Percentiles rank a stretch among this genome's conserved stretches.
Evolutionary conservation across 1,140 invertebrate species (phyloP).

Genomic region (Drosophila burlai): DNA sequence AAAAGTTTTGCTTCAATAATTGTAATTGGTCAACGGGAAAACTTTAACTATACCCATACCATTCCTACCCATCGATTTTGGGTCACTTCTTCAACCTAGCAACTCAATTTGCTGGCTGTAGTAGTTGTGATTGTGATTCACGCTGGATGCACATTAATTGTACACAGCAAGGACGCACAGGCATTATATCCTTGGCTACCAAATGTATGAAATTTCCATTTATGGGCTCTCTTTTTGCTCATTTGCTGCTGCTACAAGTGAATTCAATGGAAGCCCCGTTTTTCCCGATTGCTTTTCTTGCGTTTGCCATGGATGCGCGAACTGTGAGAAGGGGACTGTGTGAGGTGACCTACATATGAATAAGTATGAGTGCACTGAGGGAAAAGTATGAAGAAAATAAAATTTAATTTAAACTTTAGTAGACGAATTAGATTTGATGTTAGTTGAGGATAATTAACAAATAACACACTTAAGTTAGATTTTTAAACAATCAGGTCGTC

Average conservation of each 20-base stretch:
- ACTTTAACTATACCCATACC: slow-evolving; percentile 42
- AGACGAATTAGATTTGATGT: neutral
- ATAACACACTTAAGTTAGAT: neutral
- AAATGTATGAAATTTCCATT: slow-evolving; percentile 76
- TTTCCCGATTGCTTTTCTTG: slow-evolving; percentile 42
- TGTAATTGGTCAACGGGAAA: slow-evolving; percentile 67
- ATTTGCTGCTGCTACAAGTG: slow-evolving; percentile 54
- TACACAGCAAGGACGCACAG: slow-evolving; percentile 53
- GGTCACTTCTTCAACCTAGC: slow-evolving; percentile 57
- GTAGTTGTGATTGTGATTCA: slow-evolving; percentile 62
- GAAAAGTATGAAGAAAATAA: neutral
- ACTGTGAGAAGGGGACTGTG: slow-evolving; percentile 6
- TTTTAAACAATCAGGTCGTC: no score
- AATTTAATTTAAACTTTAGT: neutral
- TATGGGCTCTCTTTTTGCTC: slow-evolving; percentile 43
- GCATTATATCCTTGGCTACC: slow-evolving; percentile 68
- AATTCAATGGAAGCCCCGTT: slow-evolving; percentile 66
- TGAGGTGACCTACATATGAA: slow-evolving; percentile 44
- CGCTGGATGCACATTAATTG: slow-evolving; percentile 81
- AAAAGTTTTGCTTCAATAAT: slow-evolving; percentile 76
- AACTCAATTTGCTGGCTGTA: slow-evolving; percentile 39
- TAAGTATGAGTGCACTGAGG: slow-evolving; percentile 15
- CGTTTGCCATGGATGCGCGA: slow-evolving; percentile 47
- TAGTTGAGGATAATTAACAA: neutral
- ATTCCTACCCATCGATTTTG: slow-evolving; percentile 50